phyloP scores from a whole-genome alignment of 1,140 invertebrate species.

The Cryptotermes secundus region DNA sequence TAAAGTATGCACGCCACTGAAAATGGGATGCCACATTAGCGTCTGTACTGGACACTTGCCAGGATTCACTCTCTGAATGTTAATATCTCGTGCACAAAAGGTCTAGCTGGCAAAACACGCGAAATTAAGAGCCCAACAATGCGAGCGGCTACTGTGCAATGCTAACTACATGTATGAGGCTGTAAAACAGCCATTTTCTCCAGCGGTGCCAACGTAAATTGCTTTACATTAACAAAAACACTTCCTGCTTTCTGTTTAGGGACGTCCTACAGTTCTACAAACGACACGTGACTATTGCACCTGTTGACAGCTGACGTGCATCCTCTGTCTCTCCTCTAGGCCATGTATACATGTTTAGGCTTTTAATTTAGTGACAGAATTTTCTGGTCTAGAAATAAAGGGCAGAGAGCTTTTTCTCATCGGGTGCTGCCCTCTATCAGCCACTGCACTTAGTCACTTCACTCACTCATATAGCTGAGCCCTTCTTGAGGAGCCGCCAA shows the following conservation, averaged over 20 bases:
- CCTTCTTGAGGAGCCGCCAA: too few relatives aligned
- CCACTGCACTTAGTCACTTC: too few relatives aligned
- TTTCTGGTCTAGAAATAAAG: not conserved
- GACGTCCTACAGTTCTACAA: not conserved
- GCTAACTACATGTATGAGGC: conserved; percentile 7
- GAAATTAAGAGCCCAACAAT: not conserved
- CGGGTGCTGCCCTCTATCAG: too few relatives aligned
- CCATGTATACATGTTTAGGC: not conserved
- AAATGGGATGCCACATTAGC: not conserved
- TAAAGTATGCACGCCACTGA: not conserved
- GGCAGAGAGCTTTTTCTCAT: too few relatives aligned
- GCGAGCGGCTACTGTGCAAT: not conserved
- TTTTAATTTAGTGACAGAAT: not conserved
- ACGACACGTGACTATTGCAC: not conserved
- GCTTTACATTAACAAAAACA: not conserved
- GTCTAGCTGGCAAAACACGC: not conserved
- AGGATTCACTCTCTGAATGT: not conserved
- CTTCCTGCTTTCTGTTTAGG: not conserved
- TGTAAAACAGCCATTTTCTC: not conserved
- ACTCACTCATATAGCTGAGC: too few relatives aligned
- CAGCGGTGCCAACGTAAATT: not conserved
- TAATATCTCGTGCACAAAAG: not conserved
- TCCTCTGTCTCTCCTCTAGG: not conserved
- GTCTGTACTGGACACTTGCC: conserved; percentile 7
- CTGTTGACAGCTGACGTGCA: not conserved